Evolutionary conservation across 2,113 vertebrate genomes (phyloP).

Genomic region (Chascanopsetta lugubris): DNA sequence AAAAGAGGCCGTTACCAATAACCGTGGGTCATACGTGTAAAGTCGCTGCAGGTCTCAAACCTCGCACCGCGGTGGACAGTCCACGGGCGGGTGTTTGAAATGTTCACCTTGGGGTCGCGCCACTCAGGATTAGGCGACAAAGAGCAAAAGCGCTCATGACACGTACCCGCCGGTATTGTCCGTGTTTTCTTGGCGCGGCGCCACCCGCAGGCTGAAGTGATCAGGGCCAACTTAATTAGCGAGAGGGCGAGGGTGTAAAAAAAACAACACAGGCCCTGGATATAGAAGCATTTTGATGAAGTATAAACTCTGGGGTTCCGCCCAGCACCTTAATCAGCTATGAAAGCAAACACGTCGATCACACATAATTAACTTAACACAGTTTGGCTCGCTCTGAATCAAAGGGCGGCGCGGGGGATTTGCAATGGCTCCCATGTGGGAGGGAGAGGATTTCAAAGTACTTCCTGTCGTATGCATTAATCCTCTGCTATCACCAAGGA

Average conservation of each 20-base stretch:
- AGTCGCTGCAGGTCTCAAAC: conserved; percentile 32
- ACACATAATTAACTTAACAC: conserved; percentile 76
- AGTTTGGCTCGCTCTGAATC: conserved; percentile 75
- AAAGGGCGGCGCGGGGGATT: conserved; percentile 71
- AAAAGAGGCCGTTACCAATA: conserved; percentile 56
- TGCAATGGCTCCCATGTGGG: conserved; percentile 67
- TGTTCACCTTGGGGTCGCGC: conserved; percentile 36
- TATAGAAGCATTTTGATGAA: conserved; percentile 75
- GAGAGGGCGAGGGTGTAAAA: conserved; percentile 65
- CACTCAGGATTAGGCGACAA: conserved; percentile 30
- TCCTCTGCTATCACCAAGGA: no score
- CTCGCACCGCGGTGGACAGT: conserved; percentile 20
- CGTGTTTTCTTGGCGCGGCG: conserved; percentile 45
- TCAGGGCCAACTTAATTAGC: conserved; percentile 73
- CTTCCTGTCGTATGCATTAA: no score
- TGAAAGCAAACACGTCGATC: conserved; percentile 81
- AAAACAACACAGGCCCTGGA: conserved; percentile 67
- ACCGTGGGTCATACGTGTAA: conserved; percentile 41
- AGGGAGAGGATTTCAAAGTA: no score
- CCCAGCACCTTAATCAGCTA: conserved; percentile 78
- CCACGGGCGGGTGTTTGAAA: conserved; percentile 51
- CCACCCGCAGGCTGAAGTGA: conserved; percentile 67
- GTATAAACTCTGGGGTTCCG: conserved; percentile 71
- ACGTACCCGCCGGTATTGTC: conserved; percentile 46
- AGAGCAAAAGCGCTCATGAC: conserved; percentile 61